These are phyloP conservation scores for Trinectes maculatus DNA, from an alignment of 2,113 vertebrate species.

Conservation along the genomic window DNA sequence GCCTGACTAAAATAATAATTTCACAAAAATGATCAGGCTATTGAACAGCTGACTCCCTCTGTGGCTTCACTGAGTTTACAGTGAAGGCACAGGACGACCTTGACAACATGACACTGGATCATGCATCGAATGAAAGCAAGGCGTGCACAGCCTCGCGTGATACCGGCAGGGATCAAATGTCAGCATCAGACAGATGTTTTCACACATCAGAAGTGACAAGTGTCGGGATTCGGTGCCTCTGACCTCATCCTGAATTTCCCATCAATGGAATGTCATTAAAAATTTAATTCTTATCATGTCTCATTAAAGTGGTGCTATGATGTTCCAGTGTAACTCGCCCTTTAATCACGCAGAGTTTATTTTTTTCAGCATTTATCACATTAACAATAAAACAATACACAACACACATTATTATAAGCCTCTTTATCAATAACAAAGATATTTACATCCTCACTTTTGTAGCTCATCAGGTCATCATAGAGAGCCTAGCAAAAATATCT, in stretches of 20 bases:
- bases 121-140: background rate
- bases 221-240: constrained; percentile 8
- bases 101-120: constrained; percentile 4
- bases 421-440: too few relatives aligned
- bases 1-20: background rate
- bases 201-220: constrained; percentile 40
- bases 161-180: constrained; percentile 6
- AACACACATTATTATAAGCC: too few relatives aligned
- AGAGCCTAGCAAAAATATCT: too few relatives aligned
- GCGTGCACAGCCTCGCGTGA: constrained; percentile 31
- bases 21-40: background rate
- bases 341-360: too few relatives aligned
- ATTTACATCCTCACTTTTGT: too few relatives aligned
- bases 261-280: background rate
- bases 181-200: constrained; percentile 25
- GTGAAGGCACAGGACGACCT: too few relatives aligned
- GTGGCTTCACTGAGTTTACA: too few relatives aligned
- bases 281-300: background rate
- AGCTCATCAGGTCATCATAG: too few relatives aligned
- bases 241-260: constrained; percentile 1
- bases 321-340: background rate
- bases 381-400: too few relatives aligned
- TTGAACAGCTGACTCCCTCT: background rate
- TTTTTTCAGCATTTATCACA: too few relatives aligned
- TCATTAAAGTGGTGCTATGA: background rate